These are phyloP conservation scores for Fratercula arctica DNA, from an alignment of 2,797 vertebrate species.

Conservation along the genomic window DNA sequence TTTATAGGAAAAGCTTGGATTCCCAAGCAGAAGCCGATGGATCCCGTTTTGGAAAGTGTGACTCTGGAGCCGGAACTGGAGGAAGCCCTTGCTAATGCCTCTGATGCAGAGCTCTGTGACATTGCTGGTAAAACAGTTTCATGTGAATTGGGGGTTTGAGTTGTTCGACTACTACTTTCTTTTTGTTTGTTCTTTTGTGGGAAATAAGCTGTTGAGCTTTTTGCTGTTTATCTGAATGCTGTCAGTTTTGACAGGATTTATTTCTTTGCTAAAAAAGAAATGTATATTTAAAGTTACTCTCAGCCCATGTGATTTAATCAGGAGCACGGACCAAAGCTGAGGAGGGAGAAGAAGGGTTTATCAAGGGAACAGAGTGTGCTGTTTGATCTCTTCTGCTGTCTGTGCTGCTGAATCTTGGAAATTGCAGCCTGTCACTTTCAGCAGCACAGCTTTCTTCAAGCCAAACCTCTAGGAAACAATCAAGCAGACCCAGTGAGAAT, in stretches of 20 bases:
- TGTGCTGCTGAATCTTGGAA: neutral
- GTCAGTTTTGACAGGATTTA: neutral
- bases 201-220: neutral
- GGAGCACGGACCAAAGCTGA: neutral
- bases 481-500: neutral
- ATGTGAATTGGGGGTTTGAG: neutral
- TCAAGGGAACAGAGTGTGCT: neutral
- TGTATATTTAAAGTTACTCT: neutral
- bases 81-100: conserved; percentile 92
- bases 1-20: conserved; percentile 90
- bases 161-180: neutral
- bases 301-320: neutral
- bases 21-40: conserved; percentile 88
- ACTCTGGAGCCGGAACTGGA: conserved; percentile 96
- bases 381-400: neutral
- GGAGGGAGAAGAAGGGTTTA: neutral
- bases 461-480: neutral
- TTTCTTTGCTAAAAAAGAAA: neutral
- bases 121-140: conserved; percentile 87
- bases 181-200: neutral
- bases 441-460: neutral
- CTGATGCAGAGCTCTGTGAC: conserved; percentile 95
- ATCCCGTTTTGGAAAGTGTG: conserved; percentile 91
- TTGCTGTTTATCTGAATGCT: neutral
- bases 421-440: neutral